Evolutionary conservation across 2,113 vertebrate species (phyloP).

Genomic region (Talpa occidentalis): DNA sequence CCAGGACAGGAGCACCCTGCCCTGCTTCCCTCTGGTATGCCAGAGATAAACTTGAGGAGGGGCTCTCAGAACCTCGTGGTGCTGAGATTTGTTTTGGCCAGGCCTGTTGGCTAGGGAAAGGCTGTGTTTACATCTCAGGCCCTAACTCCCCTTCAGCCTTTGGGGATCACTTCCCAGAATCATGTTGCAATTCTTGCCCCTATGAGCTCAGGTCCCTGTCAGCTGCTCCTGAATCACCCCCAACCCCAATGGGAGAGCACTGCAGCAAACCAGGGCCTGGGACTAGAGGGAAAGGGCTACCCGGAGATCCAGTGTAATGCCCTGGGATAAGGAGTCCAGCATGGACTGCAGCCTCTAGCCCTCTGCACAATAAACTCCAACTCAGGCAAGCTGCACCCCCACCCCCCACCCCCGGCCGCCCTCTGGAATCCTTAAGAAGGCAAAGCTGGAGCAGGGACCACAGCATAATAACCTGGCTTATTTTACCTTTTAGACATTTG

Average conservation of each 20-base stretch:
- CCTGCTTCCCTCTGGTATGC: not conserved
- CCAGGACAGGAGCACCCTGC: not conserved
- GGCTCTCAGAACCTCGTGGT: conserved; percentile 33
- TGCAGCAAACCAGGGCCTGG: not conserved
- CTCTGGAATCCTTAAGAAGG: not conserved
- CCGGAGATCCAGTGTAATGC: not conserved
- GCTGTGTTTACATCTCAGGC: conserved; percentile 62
- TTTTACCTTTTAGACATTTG: conserved; percentile 53
- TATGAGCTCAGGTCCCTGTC: conserved; percentile 72
- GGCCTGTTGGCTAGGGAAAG: conserved; percentile 22
- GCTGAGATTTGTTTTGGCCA: conserved; percentile 19
- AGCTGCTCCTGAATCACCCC: conserved; percentile 82
- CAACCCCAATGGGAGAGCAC: not conserved
- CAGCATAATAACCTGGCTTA: not conserved
- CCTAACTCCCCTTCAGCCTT: conserved; percentile 55
- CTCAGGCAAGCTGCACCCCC: not conserved
- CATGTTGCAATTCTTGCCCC: conserved; percentile 76
- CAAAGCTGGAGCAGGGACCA: not conserved
- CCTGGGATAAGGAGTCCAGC: too few species aligned
- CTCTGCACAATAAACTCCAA: not conserved
- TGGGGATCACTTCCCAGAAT: conserved; percentile 71
- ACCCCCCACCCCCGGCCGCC: too few species aligned
- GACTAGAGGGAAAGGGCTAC: not conserved
- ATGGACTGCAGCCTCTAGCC: not conserved
- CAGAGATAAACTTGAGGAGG: conserved; percentile 57